Conservation (phyloP, 1,140 invertebrate genomes). For the Polypedilum pembai region DNA sequence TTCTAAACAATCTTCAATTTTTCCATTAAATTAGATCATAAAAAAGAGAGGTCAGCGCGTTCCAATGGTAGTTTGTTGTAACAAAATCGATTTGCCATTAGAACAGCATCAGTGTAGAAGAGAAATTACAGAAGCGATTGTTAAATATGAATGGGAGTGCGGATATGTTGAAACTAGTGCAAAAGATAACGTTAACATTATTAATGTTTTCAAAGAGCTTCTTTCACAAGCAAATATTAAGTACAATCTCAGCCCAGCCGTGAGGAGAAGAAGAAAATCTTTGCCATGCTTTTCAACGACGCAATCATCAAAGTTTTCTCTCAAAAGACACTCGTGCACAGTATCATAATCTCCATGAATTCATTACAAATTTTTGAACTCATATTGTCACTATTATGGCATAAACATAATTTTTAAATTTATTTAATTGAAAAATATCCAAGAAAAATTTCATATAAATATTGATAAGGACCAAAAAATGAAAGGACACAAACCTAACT, state of each 20-base stretch:
- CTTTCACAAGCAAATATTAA: slow-evolving; percentile 49
- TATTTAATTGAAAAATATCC: too few species aligned
- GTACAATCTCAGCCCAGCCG: slow-evolving; percentile 47
- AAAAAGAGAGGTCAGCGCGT: slow-evolving; percentile 37
- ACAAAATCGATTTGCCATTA: slow-evolving; percentile 47
- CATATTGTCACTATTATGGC: too few species aligned
- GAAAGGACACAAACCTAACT: too few species aligned
- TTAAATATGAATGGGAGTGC: slow-evolving; percentile 49
- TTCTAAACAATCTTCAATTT: slow-evolving; percentile 2
- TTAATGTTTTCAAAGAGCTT: slow-evolving; percentile 45
- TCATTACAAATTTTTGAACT: neutral
- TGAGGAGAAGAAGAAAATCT: slow-evolving; percentile 46
- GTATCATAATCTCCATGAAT: slow-evolving; percentile 35
- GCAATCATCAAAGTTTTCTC: slow-evolving; percentile 34
- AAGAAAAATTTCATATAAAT: too few species aligned
- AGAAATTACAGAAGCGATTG: slow-evolving; percentile 46
- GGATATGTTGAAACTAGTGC: slow-evolving; percentile 52
- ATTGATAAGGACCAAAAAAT: too few species aligned
- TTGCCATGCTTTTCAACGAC: slow-evolving; percentile 40
- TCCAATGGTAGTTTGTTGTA: slow-evolving; percentile 51
- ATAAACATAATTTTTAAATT: too few species aligned
- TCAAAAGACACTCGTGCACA: slow-evolving; percentile 42
- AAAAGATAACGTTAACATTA: slow-evolving; percentile 46
- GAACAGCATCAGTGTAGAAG: slow-evolving; percentile 33
- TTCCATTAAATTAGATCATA: slow-evolving; percentile 36